Conservation (phyloP, 2,797 vertebrate species). For the Simalia tracyae region DNA sequence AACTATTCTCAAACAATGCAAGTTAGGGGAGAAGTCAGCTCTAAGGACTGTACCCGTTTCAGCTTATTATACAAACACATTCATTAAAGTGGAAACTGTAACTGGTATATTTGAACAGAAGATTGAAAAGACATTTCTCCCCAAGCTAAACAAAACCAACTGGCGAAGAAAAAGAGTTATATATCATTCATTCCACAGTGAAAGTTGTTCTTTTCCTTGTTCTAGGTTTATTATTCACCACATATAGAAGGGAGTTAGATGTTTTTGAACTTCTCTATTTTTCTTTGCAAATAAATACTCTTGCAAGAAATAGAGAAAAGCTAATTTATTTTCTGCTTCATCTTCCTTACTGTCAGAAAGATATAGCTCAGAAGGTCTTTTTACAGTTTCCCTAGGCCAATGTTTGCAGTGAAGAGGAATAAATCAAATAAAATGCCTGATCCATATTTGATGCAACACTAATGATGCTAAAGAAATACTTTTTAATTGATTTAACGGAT, state of each 20-base stretch:
- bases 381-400: conserved; percentile 6
- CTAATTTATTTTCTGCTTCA: background rate
- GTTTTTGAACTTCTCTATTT: background rate
- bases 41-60: background rate
- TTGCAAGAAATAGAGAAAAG: background rate
- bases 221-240: background rate
- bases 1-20: background rate
- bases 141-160: background rate
- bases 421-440: conserved; percentile 19
- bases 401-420: background rate
- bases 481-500: conserved; percentile 4
- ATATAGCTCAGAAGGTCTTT: background rate
- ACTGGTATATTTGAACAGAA: background rate
- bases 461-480: conserved; percentile 22
- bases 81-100: background rate
- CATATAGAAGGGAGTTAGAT: background rate
- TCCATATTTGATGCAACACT: conserved; percentile 19
- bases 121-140: background rate
- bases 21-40: background rate
- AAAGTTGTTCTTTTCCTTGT: background rate
- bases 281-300: background rate
- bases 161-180: background rate
- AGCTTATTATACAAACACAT: background rate
- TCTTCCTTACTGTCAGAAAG: conserved; percentile 11
- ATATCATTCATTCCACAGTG: background rate